These are phyloP conservation scores for Caenorhabditis elegans DNA, from an alignment of 1,140 invertebrate genomes.

Conservation along the genomic window DNA sequence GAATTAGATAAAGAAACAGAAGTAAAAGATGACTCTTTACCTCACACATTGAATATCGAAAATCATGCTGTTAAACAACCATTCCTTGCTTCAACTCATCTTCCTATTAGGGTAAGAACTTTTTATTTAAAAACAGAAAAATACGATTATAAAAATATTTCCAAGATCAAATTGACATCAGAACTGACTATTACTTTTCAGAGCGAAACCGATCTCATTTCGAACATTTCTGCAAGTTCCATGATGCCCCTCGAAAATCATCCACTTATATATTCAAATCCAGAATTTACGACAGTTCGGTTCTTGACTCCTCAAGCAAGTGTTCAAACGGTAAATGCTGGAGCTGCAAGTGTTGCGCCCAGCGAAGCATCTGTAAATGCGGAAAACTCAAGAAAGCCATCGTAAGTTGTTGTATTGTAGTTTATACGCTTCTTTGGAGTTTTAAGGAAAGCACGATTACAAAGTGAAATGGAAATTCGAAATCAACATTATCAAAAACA, in stretches of 20 bases:
- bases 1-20: background rate
- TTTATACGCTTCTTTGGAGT: too few species aligned
- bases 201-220: conserved; percentile 21
- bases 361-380: background rate
- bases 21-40: background rate
- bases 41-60: too few species aligned
- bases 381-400: background rate
- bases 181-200: background rate
- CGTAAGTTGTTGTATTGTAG: background rate
- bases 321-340: background rate
- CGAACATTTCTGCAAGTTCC: background rate
- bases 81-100: background rate
- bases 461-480: conserved; percentile 16
- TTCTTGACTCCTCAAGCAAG: background rate
- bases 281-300: background rate
- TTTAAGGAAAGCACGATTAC: background rate
- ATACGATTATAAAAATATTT: too few species aligned
- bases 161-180: too few species aligned
- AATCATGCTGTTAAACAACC: background rate
- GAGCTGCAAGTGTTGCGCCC: background rate
- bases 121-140: too few species aligned
- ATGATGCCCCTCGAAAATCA: background rate
- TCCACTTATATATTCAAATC: background rate
- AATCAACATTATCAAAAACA: conserved; percentile 31
- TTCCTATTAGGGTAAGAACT: background rate